Evolutionary conservation across 2,113 vertebrate genomes (phyloP), one percentile per base, ranked within the genome.

Genomic region (Hippoglossus stenolepis): DNA sequence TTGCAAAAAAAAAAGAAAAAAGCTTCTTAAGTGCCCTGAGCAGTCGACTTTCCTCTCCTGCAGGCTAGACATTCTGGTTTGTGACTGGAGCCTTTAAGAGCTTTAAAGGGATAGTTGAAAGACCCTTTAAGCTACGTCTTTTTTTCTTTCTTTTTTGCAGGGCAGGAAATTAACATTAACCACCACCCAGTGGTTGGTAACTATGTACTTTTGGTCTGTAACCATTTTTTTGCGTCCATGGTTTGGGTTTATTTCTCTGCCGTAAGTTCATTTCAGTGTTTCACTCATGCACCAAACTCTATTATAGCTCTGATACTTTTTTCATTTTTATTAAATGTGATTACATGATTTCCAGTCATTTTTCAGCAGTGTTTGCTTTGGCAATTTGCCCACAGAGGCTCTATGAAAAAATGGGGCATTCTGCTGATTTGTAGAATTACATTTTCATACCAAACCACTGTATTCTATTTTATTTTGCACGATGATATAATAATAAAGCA

Each of bases 41-140:
- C 49, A n/a, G 49, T 13, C 18, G 5, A 53, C 49, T 20, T 53
- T 77, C 38, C 65, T 45, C 12, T 54, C 71, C 73, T 53, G 35
- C 69, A 80, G 83, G 61, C 65, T 72, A 56, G 64, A 61, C 23
- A 20, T 77, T 86, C 21, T 59, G 4, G 24, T 81, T 62, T 84
- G 45, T 79, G 75, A 73, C 53, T 38, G 9, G 65, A 26, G 45
- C 54, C 38, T 70, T 69, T 28, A 75, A 84, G 69, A 20, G 38
- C 51, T 69, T 85, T 81, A 26, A 79, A 76, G 74, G 60, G 38
- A 65, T n/a, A 17, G 56, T n/a, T 74, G 23, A 69, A 65, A 62
- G 12, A 45, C 11, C 17, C 43, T 66, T 71, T 23, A 57, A n/a
- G n/a, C 26, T 56, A 57, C 49, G 18, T 61, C 21, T n/a, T 31